Base-by-base conservation (phyloP, 2,797 vertebrate species). In the Echeneis naucrates region DNA sequence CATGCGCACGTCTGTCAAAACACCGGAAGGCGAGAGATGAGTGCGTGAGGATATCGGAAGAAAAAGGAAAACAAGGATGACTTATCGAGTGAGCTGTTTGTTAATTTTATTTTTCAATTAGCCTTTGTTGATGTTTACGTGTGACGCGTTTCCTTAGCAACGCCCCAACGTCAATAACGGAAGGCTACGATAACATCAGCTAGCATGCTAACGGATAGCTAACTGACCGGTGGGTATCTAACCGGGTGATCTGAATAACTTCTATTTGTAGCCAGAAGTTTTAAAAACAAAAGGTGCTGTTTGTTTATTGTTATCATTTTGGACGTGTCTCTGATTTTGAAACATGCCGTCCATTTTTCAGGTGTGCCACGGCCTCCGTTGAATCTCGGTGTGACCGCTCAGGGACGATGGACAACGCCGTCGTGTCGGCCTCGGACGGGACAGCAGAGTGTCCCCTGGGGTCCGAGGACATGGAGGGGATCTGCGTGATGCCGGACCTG, bases 401-500 rank as follows among this genome's bases (percentile, higher is more conserved):
- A 12, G 51, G 62, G 23, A 30, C 3, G 62, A 89, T 90, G 87
- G 84, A 91, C 54, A 77, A 8, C 73, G 47, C 83, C 5, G 59
- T 74, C 19, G 17, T 88, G 63, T 76, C 89, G 1, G 57, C 71
- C 5, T 63, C 88, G 0, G 86, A 82, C 3, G 88, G 85, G 61
- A 51, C 82, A 19, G 37, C 85, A 72, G 81, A 50, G 71, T 79
- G 95, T 90, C 83, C 70, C 83, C 53, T 95, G 91, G 53, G 64
- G 77, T 24, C 83, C 0, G 91, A 98, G 63, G 97, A 97, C 40
- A 96, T 97, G 87, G 90, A 96, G 51, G 88, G 92, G 6, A 94
- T 92, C 86, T 98, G 97, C 21, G 93, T 96, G 8, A 92, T 98
- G 65, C 93, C 96, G 0, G 94, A 96, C 59, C 89, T 98, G 91